Base-by-base conservation (phyloP, 2,888 invertebrate species). In the Kryphioiulus occultus region DNA sequence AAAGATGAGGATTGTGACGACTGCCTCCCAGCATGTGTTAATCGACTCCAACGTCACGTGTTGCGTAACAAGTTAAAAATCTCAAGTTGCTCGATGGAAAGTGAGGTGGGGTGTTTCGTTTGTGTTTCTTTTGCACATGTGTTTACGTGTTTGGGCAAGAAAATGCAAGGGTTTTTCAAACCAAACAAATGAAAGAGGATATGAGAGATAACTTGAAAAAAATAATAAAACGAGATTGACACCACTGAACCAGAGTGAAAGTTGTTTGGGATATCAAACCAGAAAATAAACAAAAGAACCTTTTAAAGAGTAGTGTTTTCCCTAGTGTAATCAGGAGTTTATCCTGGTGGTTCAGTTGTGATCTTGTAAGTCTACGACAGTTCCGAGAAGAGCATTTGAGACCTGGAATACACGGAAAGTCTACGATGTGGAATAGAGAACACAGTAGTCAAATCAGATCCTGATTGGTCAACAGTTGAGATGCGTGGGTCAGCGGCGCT, bases 281-380 rank as follows among this genome's bases (percentile, higher is more conserved):
- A 85, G 85, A 85, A 85, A 85, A 85, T 85, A 85, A 85, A 85
- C 85, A 85, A 85, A 85, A 85, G 85, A 85, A 85, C 85, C 85
- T 85, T 85, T 42, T 85, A 85, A 44, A 85, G 85, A 85, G 85
- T 85, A 85, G 85, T 85, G 85, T 85, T 85, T 85, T 85, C 85
- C 44, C 85, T 85, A 85, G 85, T 85, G 85, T 85, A 84, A 42
- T 87, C 82, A 82, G 39, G 87, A 84, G 44, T 83, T 83, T 44
- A 39, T 68, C 85, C 87, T 85, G 87, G 83, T 53, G 47, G 86
- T 86, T 88, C 88, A 88, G 88, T 84, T 86, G 86, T 87, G 88
- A 88, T 87, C 88, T 86, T 87, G 88, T 84, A 68, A 86, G 44
- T 88, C 88, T 44, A 88, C 88, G 32, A 88, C 53, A 35, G 88